Percentiles rank a stretch among this genome's conserved stretches.
phyloP scores from a whole-genome alignment of 2,113 vertebrate species.

The Aegithalos caudatus region DNA sequence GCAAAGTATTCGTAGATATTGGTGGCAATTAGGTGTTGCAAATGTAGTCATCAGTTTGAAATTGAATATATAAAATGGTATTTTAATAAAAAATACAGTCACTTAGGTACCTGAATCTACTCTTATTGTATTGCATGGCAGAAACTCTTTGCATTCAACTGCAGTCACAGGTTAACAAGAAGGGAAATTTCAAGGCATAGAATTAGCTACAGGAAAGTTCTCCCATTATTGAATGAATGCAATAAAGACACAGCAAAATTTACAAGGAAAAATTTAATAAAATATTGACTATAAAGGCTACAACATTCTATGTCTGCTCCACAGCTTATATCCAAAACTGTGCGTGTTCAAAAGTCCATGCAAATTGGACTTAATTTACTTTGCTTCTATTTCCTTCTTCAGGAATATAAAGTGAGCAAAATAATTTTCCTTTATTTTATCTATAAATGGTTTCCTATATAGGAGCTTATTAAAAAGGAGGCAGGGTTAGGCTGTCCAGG shows the following conservation, averaged over 20 bases:
- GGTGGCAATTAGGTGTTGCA: constrained; percentile 69
- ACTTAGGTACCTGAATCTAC: constrained; percentile 22
- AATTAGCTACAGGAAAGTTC: constrained; percentile 63
- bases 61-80: constrained; percentile 60
- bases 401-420: constrained; percentile 6
- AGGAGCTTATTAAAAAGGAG: constrained; percentile 28
- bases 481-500: not conserved
- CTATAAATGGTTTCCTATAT: constrained; percentile 38
- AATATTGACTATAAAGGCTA: constrained; percentile 49
- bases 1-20: constrained; percentile 57
- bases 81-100: constrained; percentile 63
- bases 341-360: not conserved
- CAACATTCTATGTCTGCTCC: constrained; percentile 28
- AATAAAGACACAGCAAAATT: constrained; percentile 60
- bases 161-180: constrained; percentile 53
- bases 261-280: constrained; percentile 66
- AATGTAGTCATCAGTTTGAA: constrained; percentile 63
- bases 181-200: constrained; percentile 52
- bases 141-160: not conserved
- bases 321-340: not conserved
- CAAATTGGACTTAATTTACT: constrained; percentile 49
- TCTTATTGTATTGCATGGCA: constrained; percentile 46
- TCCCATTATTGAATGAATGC: constrained; percentile 35
- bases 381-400: constrained; percentile 22
- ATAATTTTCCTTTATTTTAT: constrained; percentile 35